These are phyloP conservation scores for Calyptomena viridis DNA, from an alignment of 2,113 vertebrate genomes.

Conservation along the genomic window DNA sequence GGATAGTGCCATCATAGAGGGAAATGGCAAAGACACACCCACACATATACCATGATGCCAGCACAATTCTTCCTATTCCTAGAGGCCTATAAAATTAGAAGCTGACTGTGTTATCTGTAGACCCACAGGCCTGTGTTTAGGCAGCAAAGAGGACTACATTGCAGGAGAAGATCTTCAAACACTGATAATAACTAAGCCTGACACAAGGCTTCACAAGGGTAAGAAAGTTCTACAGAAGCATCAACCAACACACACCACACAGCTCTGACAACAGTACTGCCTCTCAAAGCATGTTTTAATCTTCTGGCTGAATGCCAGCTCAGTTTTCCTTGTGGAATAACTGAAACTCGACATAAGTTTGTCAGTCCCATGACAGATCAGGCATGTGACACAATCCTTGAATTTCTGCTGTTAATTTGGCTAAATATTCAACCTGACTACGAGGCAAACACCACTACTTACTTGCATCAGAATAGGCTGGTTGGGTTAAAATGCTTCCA, in stretches of 20 bases:
- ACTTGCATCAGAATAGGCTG: not conserved
- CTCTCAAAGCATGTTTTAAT: not conserved
- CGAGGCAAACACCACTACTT: not conserved
- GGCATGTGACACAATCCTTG: not conserved
- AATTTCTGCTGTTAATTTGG: not conserved
- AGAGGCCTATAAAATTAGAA: not conserved
- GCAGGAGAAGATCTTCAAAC: not conserved
- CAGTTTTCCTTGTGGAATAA: not conserved
- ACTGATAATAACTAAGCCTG: not conserved
- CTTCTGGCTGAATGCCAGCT: not conserved
- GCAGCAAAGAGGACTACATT: not conserved
- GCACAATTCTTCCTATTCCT: not conserved
- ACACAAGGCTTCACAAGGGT: not conserved
- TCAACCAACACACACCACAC: accelerated
- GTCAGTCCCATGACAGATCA: not conserved
- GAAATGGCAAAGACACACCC: conserved; percentile 18
- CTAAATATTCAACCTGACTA: not conserved
- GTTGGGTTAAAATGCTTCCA: not conserved
- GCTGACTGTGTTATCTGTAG: not conserved
- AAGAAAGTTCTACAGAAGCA: accelerated
- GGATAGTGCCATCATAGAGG: not conserved
- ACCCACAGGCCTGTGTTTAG: not conserved
- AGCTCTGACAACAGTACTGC: not conserved
- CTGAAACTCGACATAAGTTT: not conserved
- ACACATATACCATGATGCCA: not conserved